Percentiles rank a stretch among this genome's conserved stretches.
These are phyloP conservation scores for Macroglossus sobrinus DNA, from an alignment of 2,113 vertebrate species.

Conservation along the genomic window DNA sequence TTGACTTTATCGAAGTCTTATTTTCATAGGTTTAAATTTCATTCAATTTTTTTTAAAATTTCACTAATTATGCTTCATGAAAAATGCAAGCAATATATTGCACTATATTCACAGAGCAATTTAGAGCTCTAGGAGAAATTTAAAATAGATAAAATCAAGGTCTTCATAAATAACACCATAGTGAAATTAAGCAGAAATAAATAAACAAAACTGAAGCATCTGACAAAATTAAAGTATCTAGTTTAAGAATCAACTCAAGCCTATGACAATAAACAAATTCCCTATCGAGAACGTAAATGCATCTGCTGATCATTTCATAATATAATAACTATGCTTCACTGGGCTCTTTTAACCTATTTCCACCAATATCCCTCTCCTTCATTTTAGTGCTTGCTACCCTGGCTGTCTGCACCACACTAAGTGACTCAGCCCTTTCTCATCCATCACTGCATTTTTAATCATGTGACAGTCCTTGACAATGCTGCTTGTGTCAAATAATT, in stretches of 20 bases:
- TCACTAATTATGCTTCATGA: background rate
- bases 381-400: background rate
- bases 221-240: background rate
- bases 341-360: background rate
- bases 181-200: background rate
- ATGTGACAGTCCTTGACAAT: conserved; percentile 25
- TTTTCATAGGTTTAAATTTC: background rate
- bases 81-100: background rate
- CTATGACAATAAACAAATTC: background rate
- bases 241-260: background rate
- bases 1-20: background rate
- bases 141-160: background rate
- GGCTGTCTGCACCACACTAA: background rate
- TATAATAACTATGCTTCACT: background rate
- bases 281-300: background rate
- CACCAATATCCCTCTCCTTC: background rate
- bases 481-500: background rate
- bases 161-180: background rate
- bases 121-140: background rate
- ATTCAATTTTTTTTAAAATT: background rate
- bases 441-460: background rate
- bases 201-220: background rate
- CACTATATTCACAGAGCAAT: background rate
- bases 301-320: background rate
- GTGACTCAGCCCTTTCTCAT: background rate